Conservation (phyloP, 1,140 invertebrate genomes). For the Conus ventricosus region DNA sequence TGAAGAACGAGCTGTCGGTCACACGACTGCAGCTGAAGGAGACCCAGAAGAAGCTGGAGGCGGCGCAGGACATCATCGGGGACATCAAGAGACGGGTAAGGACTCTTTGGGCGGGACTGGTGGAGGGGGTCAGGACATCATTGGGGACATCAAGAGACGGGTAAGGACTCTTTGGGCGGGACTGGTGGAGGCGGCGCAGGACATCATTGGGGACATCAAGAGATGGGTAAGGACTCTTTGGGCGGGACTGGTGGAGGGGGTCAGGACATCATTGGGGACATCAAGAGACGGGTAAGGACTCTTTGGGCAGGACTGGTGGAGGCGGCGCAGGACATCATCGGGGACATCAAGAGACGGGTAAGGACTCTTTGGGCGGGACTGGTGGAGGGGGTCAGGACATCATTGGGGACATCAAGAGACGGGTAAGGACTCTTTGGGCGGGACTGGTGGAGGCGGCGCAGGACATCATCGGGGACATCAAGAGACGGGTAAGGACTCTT, state of each 20-base stretch:
- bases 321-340: constrained; percentile 69
- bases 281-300: constrained; percentile 60
- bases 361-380: constrained; percentile 17
- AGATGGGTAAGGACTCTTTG: constrained; percentile 53
- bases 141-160: constrained; percentile 64
- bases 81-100: constrained; percentile 66
- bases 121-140: constrained; percentile 38
- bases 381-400: constrained; percentile 71
- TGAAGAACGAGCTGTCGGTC: constrained; percentile 73
- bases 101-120: neutral
- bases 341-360: constrained; percentile 65
- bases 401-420: constrained; percentile 63
- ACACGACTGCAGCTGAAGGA: constrained; percentile 62
- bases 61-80: constrained; percentile 67
- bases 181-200: constrained; percentile 70
- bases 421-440: constrained; percentile 49
- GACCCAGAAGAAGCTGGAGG: constrained; percentile 83
- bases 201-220: constrained; percentile 65
- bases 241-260: constrained; percentile 65
- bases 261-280: constrained; percentile 66
- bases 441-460: constrained; percentile 69
- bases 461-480: constrained; percentile 64
- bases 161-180: constrained; percentile 44
- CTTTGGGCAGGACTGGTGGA: constrained; percentile 52
- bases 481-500: constrained; percentile 55